Base-by-base conservation (phyloP, 1,140 invertebrate genomes). In the Hyphantria cunea region DNA sequence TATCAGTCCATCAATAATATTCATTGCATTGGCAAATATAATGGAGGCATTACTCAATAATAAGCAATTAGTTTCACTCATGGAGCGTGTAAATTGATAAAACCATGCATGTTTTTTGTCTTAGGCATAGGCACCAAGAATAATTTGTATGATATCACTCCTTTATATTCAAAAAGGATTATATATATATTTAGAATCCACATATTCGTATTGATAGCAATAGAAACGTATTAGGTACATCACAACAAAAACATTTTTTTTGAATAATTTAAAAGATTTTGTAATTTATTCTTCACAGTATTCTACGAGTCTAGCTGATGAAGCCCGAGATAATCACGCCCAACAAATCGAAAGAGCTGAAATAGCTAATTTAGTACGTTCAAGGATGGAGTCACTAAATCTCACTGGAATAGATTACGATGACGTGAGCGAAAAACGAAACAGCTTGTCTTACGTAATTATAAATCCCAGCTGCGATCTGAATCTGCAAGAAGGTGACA, bases 401-500 rank as follows among this genome's bases (percentile, higher is more conserved):
- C 92, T 99, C 49, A 97, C 97, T 0, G 93, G 94, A 0, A 94
- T 95, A 34, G 97, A 99, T 77, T 98, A 98, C 84, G 97, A 97
- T 86, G 97, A 98, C 82, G 96, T 97, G 4, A 97, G 96, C 56
- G 96, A 98, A 84, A 97, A 98, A 89, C 92, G 97, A 39, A 97
- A 96, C 90, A 96, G 94, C 66, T 92, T 99, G 6, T 99, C 98
- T 1, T 99, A 99, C 91, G 98, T 99, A 55, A 99, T 99, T 73
- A 99, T 99, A 78, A 99, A 99, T 85, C 98, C 98, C 0, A 98
- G 96, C 83, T 99, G 98, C 92, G 98, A 99, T 91, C 92, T 99
- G 0, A 98, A 98, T 84, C 92, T 99, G 50, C 97, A 99, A 91
- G 96, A 98, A 82, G 98, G 97, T 41, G 98, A 99, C 91, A 96